Base-by-base conservation (phyloP, 1,140 invertebrate genomes). In the Alviniconcha marisindica region DNA sequence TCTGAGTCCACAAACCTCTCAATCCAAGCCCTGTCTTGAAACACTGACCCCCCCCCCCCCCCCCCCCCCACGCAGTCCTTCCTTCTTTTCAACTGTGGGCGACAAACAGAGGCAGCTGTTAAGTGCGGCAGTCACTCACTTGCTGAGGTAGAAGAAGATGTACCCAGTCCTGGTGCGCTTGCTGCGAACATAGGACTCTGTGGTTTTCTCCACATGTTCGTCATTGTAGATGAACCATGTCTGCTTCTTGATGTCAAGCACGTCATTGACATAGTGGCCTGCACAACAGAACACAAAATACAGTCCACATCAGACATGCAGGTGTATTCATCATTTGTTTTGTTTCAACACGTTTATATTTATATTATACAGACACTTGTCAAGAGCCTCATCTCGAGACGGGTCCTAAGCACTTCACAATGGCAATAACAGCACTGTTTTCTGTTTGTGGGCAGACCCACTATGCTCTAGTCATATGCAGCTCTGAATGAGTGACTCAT, bases 261-360 rank as follows among this genome's bases (percentile, higher is more conserved):
- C 91, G 84, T 92, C 92, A 81, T 88, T 91, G 36, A 91, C 84
- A 78, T 92, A 92, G 84, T 92, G 92, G 54, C 92, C 92, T 90
- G 81, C 60, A 63, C 60, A 63, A 63, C 21, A 63, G 24, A 63
- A 24, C 60, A 10, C 24, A 14, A 63, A 63, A n/a, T 54, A 63
- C 5, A 31, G 24, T 63, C 44, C 5, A 48, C 44, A 48, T 48
- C 18, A 48, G 44, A 14, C 60, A 10, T 63, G 60, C 5, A 63
- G 7, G 24, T 63, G 10, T n/a, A 14, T 10, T n/a, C 24, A 63
- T 10, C 7, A 12, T n/a, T 10, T 7, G 7, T 31, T 63, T n/a
- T 63, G 60, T 31, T 63, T 63, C 60, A 4, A n/a, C n/a, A n/a
- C n/a, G n/a, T n/a, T n/a, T n/a, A n/a, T n/a, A n/a, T n/a, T n/a